A percentile compares a stretch with the other conserved stretches of the same genome.
These are phyloP conservation scores for Drosophila rubida DNA, from an alignment of 2,888 invertebrate species.

Conservation along the genomic window DNA sequence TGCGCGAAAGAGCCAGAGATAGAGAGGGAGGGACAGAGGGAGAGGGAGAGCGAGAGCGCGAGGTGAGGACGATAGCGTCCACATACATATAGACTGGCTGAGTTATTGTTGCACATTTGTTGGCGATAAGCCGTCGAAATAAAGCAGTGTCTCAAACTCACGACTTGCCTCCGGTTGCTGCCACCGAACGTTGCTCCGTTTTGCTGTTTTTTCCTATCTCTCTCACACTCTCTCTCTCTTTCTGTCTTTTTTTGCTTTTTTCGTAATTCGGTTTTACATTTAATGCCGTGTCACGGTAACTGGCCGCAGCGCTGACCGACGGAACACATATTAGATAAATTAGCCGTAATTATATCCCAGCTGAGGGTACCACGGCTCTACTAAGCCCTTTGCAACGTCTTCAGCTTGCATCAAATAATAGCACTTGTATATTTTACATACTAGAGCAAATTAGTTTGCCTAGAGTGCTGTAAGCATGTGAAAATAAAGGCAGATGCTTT, in stretches of 20 bases:
- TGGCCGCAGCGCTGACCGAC: constrained; percentile 48
- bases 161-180: constrained; percentile 12
- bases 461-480: too few relatives aligned
- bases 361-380: constrained; percentile 2
- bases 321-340: constrained; percentile 69
- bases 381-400: constrained; percentile 12
- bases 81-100: constrained; percentile 20
- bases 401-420: neutral
- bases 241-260: constrained; percentile 16
- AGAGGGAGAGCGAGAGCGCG: neutral
- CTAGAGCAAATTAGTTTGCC: neutral
- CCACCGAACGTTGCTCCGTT: constrained; percentile 7
- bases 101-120: constrained; percentile 62
- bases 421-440: neutral
- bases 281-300: constrained; percentile 63
- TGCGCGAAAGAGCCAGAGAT: neutral
- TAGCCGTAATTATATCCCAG: constrained; percentile 64
- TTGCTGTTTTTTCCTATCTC: constrained; percentile 7
- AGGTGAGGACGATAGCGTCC: neutral
- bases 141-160: constrained; percentile 16
- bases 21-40: neutral
- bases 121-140: constrained; percentile 58
- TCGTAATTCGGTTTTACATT: constrained; percentile 47
- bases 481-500: too few relatives aligned
- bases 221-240: too few relatives aligned